These are phyloP conservation scores for Muricea muricata DNA, from an alignment of 92 coral and sea anemone genomes.

Conservation along the genomic window DNA sequence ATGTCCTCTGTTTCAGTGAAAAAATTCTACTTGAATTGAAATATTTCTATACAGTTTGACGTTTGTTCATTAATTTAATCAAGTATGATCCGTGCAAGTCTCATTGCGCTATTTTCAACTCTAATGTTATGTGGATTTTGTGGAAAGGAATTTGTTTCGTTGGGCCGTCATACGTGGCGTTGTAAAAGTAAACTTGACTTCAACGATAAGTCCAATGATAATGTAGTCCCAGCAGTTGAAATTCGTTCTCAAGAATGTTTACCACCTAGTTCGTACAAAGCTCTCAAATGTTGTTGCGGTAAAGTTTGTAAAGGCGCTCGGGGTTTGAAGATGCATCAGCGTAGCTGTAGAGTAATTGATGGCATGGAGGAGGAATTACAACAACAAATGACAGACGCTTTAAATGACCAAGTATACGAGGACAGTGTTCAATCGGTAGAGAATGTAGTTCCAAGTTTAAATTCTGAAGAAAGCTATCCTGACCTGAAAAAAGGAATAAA, in stretches of 20 bases:
- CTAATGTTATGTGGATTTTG: background rate
- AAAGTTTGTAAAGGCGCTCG: background rate
- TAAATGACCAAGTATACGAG: background rate
- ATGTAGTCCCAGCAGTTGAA: background rate
- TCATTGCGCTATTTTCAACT: background rate
- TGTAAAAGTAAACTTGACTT: background rate
- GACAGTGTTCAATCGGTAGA: no score
- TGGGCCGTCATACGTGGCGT: background rate
- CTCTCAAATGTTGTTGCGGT: background rate
- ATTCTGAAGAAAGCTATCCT: background rate
- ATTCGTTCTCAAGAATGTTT: background rate
- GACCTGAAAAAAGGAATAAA: conserved; percentile 6
- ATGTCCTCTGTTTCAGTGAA: no score
- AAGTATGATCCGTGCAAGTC: background rate
- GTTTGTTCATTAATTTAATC: background rate
- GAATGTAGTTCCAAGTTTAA: no score
- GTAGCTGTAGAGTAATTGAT: background rate
- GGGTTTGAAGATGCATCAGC: no score
- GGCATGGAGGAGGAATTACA: background rate
- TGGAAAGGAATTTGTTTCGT: background rate
- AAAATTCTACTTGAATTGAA: no score
- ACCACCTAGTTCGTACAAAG: background rate
- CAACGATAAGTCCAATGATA: background rate
- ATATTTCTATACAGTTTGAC: no score
- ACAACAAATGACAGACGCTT: background rate